Evolutionary conservation across 2,888 invertebrate genomes (phyloP), one percentile per base, ranked within the genome.

Genomic region (Apamea epomidion): DNA sequence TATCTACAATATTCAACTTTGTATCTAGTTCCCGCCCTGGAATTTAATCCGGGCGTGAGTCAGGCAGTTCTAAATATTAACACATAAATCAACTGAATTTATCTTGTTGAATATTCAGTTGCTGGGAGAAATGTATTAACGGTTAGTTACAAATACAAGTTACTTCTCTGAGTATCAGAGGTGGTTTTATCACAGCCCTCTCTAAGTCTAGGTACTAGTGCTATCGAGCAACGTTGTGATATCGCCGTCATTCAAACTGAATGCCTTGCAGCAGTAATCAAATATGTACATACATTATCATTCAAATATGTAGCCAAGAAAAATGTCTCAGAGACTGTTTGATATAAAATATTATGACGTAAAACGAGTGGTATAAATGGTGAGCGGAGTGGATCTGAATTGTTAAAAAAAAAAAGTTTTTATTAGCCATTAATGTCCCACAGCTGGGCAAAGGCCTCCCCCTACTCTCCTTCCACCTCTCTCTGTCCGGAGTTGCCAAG

Each of bases 31-130:
- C 60, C n/a, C 69, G 75, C 78, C 48, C 67, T 68, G 67, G 71
- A 82, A 80, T 83, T 81, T 81, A 83, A 82, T 67, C 54, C 18
- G 58, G 29, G 21, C 45, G 70, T 80, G 72, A 75, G 71, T 78
- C 68, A 83, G 71, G 60, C 73, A 76, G 74, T 76, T 78, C 65
- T 48, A 78, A 82, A 85, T 88, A 84, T 88, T 81, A 81, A 79
- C 73, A 70, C 76, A 89, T 84, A 82, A 89, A 88, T 89, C 78
- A 85, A 78, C 81, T 65, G 37, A 87, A 68, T 87, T 48, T 67
- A 85, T 79, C 72, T 64, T 54, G 72, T 48, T 76, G 72, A 73
- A 79, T 84, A 84, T 76, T 76, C 32, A 32, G 60, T 67, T 78
- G 69, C 60, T 65, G 10, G 68, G 74, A 64, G 77, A 84, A 84